These are phyloP conservation scores for Leptinotarsa lineolata DNA, from an alignment of 1,140 invertebrate species.

Conservation along the genomic window DNA sequence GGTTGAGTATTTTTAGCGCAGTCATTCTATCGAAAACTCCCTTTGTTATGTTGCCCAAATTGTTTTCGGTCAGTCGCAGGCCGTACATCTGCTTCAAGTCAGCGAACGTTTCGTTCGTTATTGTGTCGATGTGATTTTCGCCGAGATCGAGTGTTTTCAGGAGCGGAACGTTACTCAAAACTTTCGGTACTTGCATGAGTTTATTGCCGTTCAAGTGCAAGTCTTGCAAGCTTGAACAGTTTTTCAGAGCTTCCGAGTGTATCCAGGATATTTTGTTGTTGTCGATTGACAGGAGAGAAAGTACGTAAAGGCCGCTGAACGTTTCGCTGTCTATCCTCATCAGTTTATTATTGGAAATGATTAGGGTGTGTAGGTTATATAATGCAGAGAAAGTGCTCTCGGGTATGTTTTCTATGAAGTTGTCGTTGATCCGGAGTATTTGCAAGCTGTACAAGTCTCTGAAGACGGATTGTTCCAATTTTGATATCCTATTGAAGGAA, in stretches of 20 bases:
- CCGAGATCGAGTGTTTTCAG: slow-evolving; percentile 86
- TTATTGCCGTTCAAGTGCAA: slow-evolving; percentile 89
- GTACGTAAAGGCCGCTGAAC: slow-evolving; percentile 75
- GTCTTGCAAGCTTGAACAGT: slow-evolving; percentile 82
- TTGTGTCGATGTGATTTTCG: slow-evolving; percentile 83
- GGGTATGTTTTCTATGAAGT: slow-evolving; percentile 78
- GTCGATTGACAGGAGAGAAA: slow-evolving; percentile 80
- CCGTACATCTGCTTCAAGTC: slow-evolving; percentile 82
- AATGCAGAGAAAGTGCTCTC: slow-evolving; percentile 82
- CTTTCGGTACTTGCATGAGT: slow-evolving; percentile 79
- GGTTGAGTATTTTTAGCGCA: slow-evolving; percentile 83
- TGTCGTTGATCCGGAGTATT: slow-evolving; percentile 80
- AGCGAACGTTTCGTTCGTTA: slow-evolving; percentile 80
- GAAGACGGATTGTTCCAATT: slow-evolving; percentile 79
- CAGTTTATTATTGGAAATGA: slow-evolving; percentile 84
- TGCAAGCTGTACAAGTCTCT: slow-evolving; percentile 80
- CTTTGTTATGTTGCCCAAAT: slow-evolving; percentile 82
- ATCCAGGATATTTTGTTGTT: slow-evolving; percentile 81
- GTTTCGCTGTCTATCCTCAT: slow-evolving; percentile 76
- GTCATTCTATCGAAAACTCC: slow-evolving; percentile 83
- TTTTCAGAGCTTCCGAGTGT: slow-evolving; percentile 79
- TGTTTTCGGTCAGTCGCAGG: slow-evolving; percentile 84
- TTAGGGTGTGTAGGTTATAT: slow-evolving; percentile 80
- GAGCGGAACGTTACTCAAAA: slow-evolving; percentile 77
- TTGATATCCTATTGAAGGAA: slow-evolving; percentile 78